Base-by-base conservation (phyloP, 2,113 vertebrate genomes). In the Ornithorhynchus anatinus region DNA sequence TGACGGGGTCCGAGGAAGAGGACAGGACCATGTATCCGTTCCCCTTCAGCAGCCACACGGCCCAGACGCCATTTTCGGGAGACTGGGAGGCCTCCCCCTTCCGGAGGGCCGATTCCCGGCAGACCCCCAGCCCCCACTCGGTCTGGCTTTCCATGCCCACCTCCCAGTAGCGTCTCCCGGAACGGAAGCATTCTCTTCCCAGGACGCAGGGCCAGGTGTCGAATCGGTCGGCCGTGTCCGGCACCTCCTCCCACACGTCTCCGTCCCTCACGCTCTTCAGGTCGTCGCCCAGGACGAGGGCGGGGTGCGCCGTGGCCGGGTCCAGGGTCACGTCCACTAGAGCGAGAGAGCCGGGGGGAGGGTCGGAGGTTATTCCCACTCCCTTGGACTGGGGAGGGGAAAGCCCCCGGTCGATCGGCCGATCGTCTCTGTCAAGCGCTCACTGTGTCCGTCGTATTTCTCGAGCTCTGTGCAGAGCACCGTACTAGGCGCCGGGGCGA, bases 51-150 rank as follows among this genome's bases (percentile, higher is more conserved):
- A 97, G 86, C 77, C 92, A 82, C 59, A 97, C 50, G 40, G 92
- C 92, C 96, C 96, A 97, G 88, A 94, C 94, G 1, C 96, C 95
- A 0, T 96, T 95, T 43, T 87, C 85, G 0, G 96, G 96, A n/a
- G 92, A 92, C 14, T 96, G 91, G 2, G 92, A 77, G 32, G 94
- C 68, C 14, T 86, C 92, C 32, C 96, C 95, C 42, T 94, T 96
- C 32, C 95, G 82, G 77, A 76, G 77, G 6, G 94, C 80, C 0
- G 93, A 81, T 51, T 95, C 93, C 43, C 27, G 87, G 69, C 91
- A 96, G 33, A 97, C 84, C 1, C 96, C 96, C 38, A 97, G 43
- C 14, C 90, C 94, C 96, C 96, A 97, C 60, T 97, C 96, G 0
- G 92, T 90, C 67, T 94, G 93, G 50, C 94, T 91, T n/a, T 93